Evolutionary conservation across 2,797 vertebrate genomes (phyloP), one percentile per base, ranked within the genome.

Genomic region (Melanotaenia boesemani): DNA sequence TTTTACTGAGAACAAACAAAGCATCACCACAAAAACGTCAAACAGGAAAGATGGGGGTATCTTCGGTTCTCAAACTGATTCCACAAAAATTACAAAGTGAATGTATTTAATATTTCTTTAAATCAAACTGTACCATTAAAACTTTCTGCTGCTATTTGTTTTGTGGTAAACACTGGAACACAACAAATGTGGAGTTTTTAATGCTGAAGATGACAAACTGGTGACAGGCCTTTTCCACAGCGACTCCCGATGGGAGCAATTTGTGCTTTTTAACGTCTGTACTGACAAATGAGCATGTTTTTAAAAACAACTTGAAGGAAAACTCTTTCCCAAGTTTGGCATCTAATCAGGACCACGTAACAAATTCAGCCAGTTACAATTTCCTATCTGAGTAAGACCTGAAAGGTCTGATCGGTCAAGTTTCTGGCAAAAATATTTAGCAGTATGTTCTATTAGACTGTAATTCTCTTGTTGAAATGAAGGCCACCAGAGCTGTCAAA

Each of bases 91-190:
- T 77, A 82, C 64, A 74, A 58, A 64, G 63, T 8, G 26, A 36
- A 55, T 22, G 16, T 28, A 50, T 66, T 67, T 18, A 65, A 58
- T 58, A 10, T 12, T 9, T 76, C 67, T 58, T 72, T 48, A 77
- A 88, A 82, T 79, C 20, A 63, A 63, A 76, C 71, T 77, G 74
- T 74, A 58, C 64, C 79, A 81, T 63, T 20, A 48, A 65, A 65
- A 37, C 18, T 61, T 58, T 71, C 5, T 67, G 55, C 68, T 72
- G 59, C 63, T 57, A 39, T 73, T 79, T 76, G 68, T 67, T 70
- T 74, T 77, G 68, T 56, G 71, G 72, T 67, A 9, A 78, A 77
- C 39, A 54, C 52, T 56, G 66, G 57, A 71, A 63, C 62, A 80
- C 64, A 70, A 41, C 57, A 78, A 67, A 71, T 36, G 63, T 75